Evolutionary conservation across 2,113 vertebrate genomes (phyloP).

Genomic region (Empidonax alnorum): DNA sequence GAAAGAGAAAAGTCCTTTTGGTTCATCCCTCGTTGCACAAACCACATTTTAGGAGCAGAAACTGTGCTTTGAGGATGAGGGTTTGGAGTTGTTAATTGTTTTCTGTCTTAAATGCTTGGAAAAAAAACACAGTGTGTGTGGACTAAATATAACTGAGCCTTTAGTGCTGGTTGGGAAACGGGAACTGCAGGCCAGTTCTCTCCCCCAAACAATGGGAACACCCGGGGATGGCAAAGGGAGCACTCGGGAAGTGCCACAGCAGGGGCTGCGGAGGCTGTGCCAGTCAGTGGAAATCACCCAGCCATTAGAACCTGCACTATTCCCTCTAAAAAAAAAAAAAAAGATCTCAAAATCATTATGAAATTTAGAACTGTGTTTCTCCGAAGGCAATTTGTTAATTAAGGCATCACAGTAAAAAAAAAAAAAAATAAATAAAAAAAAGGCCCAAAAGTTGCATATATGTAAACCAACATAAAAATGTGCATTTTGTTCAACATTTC

Average conservation of each 20-base stretch:
- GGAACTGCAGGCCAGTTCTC: not conserved
- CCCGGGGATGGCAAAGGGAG: not conserved
- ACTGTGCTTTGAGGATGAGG: not conserved
- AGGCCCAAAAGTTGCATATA: not conserved
- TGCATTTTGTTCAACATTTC: conserved; percentile 52
- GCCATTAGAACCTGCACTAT: not conserved
- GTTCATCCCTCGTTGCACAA: not conserved
- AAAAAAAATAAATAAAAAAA: not conserved
- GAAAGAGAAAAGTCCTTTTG: not conserved
- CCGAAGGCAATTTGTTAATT: conserved; percentile 20
- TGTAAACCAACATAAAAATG: conserved; percentile 25
- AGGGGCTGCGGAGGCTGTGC: not conserved
- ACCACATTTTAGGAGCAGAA: not conserved
- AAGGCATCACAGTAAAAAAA: not conserved
- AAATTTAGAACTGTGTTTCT: not conserved
- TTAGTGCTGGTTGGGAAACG: not conserved
- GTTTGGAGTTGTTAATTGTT: not conserved
- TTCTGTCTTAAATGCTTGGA: not conserved
- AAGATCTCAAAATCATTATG: not conserved
- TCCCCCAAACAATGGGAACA: not conserved
- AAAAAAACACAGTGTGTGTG: not conserved
- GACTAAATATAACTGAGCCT: conserved; percentile 20
- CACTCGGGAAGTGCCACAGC: not conserved
- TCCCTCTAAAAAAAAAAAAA: not conserved
- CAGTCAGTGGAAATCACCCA: accelerated